Conservation (phyloP, 2,888 invertebrate genomes). For the Eulithis testata region DNA sequence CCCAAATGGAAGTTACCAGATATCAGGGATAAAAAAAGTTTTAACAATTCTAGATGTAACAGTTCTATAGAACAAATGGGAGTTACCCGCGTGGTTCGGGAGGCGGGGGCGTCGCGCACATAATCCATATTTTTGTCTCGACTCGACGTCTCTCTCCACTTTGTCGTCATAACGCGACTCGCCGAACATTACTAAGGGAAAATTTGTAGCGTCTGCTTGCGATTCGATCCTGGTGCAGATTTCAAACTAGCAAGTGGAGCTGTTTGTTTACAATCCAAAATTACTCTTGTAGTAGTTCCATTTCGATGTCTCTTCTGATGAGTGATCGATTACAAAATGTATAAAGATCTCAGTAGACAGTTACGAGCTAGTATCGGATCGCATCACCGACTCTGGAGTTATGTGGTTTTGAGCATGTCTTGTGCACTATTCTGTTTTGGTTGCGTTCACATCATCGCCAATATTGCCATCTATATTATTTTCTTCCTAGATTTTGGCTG, state of each 20-base stretch:
- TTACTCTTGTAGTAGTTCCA: too few relatives aligned
- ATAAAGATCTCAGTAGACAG: neutral
- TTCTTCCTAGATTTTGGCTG: constrained; percentile 18
- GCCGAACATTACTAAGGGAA: constrained; percentile 82
- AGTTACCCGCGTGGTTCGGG: too few relatives aligned
- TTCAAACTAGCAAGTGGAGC: neutral
- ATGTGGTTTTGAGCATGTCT: constrained; percentile 64
- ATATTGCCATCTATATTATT: constrained; percentile 18
- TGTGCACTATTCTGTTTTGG: constrained; percentile 53
- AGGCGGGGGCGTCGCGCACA: constrained; percentile 47
- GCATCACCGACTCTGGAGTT: constrained; percentile 51
- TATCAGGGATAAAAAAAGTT: too few relatives aligned
- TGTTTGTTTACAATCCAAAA: neutral
- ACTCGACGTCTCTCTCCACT: constrained; percentile 25
- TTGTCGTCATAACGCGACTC: constrained; percentile 50
- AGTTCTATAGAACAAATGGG: too few relatives aligned
- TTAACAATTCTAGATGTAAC: too few relatives aligned
- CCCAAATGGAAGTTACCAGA: too few relatives aligned
- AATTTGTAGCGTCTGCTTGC: constrained; percentile 70
- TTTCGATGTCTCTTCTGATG: too few relatives aligned
- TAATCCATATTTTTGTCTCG: too few relatives aligned
- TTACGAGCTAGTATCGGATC: constrained; percentile 53
- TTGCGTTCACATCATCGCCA: constrained; percentile 39
- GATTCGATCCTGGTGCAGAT: constrained; percentile 55
- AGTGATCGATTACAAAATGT: too few relatives aligned